Conservation (phyloP, 2,888 invertebrate genomes). For the Lasioglossum zephyrum region DNA sequence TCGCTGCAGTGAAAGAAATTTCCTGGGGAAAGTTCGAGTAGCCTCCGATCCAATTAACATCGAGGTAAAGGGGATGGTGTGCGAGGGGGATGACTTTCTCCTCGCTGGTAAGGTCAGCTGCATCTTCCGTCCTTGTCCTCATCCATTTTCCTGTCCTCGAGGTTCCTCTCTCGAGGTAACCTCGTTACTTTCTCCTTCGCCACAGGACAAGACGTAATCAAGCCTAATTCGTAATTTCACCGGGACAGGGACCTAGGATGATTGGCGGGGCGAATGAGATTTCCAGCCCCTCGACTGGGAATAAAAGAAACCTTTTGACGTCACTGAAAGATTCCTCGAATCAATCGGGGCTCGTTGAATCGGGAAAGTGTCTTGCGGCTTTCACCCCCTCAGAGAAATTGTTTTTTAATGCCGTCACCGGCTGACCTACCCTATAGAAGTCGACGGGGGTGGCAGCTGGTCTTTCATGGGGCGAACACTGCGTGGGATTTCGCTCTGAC, state of each 20-base stretch:
- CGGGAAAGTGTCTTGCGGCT: neutral
- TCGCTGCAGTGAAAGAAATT: slow-evolving; percentile 26
- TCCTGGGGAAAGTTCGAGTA: slow-evolving; percentile 14
- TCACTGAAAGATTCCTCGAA: slow-evolving; percentile 10
- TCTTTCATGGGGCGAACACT: neutral
- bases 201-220: slow-evolving; percentile 64
- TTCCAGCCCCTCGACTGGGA: slow-evolving; percentile 26
- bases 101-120: slow-evolving; percentile 32
- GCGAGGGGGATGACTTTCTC: neutral
- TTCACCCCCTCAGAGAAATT: neutral
- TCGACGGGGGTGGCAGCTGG: neutral
- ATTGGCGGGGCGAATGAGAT: slow-evolving; percentile 60
- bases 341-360: neutral
- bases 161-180: slow-evolving; percentile 39
- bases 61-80: neutral
- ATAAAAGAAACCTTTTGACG: slow-evolving; percentile 32
- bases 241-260: slow-evolving; percentile 36
- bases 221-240: slow-evolving; percentile 66
- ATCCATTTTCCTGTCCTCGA: slow-evolving; percentile 32
- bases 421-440: neutral
- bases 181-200: slow-evolving; percentile 52
- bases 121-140: slow-evolving; percentile 13
- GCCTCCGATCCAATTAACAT: slow-evolving; percentile 52
- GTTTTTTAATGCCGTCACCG: neutral
- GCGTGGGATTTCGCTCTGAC: neutral